A percentile compares a stretch with the other conserved stretches of the same genome.
phyloP scores from a whole-genome alignment of 2,888 invertebrate species.

The Chloroclystis v-ata region DNA sequence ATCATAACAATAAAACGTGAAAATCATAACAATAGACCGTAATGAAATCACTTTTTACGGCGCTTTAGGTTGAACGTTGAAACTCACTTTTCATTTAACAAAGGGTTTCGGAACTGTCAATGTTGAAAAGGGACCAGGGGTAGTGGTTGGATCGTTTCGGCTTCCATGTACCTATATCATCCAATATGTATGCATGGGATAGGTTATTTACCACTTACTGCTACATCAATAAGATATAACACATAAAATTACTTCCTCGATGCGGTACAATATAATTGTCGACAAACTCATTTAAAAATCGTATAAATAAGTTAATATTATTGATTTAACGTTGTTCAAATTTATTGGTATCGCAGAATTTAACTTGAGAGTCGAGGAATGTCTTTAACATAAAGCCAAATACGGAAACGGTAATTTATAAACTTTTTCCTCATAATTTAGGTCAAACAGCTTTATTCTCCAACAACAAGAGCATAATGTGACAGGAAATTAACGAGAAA shows the following conservation, averaged over 20 bases:
- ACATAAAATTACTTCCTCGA: too few species aligned
- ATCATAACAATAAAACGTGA: constrained; percentile 47
- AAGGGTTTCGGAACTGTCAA: constrained; percentile 70
- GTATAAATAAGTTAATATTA: too few species aligned
- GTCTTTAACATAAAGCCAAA: neutral
- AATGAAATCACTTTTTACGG: constrained; percentile 65
- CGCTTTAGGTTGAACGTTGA: constrained; percentile 69
- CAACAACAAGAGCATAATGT: neutral
- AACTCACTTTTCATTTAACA: constrained; percentile 69
- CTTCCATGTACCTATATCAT: neutral
- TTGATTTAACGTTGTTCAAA: too few species aligned
- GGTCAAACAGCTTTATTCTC: neutral
- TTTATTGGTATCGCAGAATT: too few species aligned
- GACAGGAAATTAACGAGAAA: neutral
- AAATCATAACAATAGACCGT: constrained; percentile 66
- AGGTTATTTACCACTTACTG: neutral
- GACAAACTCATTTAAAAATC: too few species aligned
- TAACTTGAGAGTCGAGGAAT: neutral
- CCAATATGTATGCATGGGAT: neutral
- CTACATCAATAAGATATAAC: too few species aligned
- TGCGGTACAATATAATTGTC: too few species aligned
- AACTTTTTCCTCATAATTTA: neutral
- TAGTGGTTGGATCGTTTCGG: constrained; percentile 16
- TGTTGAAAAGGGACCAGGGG: constrained; percentile 52
- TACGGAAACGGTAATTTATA: neutral